Evolutionary conservation across 2,888 invertebrate species (phyloP).

Genomic region (Acronicta alni): DNA sequence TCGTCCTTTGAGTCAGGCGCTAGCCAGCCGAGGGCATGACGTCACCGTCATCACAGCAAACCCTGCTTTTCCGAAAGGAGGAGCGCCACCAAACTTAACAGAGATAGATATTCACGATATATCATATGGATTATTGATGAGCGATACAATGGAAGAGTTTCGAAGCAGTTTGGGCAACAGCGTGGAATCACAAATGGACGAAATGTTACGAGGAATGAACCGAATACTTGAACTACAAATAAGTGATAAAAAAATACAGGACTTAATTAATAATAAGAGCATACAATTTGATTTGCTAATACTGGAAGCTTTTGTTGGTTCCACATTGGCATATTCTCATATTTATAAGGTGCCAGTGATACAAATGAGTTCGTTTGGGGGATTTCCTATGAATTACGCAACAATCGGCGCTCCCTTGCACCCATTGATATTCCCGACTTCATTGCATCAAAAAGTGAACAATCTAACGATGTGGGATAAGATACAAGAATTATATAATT

Average conservation of each 20-base stretch:
- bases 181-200: slow-evolving; percentile 8
- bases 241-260: slow-evolving; percentile 44
- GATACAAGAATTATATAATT: slow-evolving; percentile 46
- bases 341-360: slow-evolving; percentile 61
- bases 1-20: slow-evolving; percentile 70
- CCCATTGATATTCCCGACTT: slow-evolving; percentile 59
- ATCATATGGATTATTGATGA: slow-evolving; percentile 57
- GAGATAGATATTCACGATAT: slow-evolving; percentile 75
- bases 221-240: slow-evolving; percentile 40
- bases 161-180: slow-evolving; percentile 19
- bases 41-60: slow-evolving; percentile 77
- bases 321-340: slow-evolving; percentile 48
- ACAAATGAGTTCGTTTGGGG: slow-evolving; percentile 63
- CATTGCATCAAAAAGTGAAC: slow-evolving; percentile 40
- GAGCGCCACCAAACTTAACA: slow-evolving; percentile 68
- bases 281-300: slow-evolving; percentile 63
- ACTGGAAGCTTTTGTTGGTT: slow-evolving; percentile 51
- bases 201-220: slow-evolving; percentile 1
- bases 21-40: slow-evolving; percentile 80
- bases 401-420: slow-evolving; percentile 60
- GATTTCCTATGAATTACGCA: slow-evolving; percentile 39
- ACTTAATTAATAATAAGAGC: slow-evolving; percentile 50
- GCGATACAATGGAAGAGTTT: slow-evolving; percentile 8
- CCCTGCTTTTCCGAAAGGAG: slow-evolving; percentile 67
- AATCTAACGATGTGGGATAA: slow-evolving; percentile 63